Conservation (phyloP, 2,888 invertebrate genomes). For the Empis stercorea region DNA sequence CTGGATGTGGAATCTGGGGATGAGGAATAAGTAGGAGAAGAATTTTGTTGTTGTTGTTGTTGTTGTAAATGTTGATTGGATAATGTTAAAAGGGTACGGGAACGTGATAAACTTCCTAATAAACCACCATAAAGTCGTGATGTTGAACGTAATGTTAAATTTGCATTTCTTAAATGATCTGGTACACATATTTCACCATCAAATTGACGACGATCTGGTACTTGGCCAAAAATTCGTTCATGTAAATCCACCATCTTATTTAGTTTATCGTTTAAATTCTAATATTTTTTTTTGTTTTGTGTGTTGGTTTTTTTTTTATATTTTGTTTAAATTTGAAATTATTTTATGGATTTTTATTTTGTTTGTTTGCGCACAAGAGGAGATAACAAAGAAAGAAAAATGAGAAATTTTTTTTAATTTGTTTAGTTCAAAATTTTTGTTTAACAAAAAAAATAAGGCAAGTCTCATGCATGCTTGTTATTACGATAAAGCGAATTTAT, state of each 20-base stretch:
- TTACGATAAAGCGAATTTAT: no score
- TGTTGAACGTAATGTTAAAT: slow-evolving; percentile 18
- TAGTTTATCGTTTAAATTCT: slow-evolving; percentile 33
- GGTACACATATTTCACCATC: slow-evolving; percentile 31
- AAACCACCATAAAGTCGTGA: slow-evolving; percentile 30
- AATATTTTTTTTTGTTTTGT: slow-evolving; percentile 7
- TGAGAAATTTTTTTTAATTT: slow-evolving; percentile 8
- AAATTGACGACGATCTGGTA: slow-evolving; percentile 22
- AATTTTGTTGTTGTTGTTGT: no score
- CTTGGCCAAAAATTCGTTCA: slow-evolving; percentile 23
- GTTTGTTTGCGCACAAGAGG: slow-evolving; percentile 13
- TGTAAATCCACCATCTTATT: slow-evolving; percentile 21
- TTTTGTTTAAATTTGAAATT: no score
- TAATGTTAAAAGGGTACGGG: slow-evolving; percentile 42
- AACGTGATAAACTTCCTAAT: slow-evolving; percentile 43
- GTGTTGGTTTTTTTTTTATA: slow-evolving; percentile 2
- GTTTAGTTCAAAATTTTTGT: slow-evolving; percentile 1
- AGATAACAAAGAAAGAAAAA: slow-evolving; percentile 9
- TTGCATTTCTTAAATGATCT: slow-evolving; percentile 23
- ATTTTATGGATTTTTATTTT: slow-evolving; percentile 6
- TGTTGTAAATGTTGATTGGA: no score
- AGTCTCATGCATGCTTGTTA: no score
- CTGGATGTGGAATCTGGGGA: no score
- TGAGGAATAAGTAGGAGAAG: no score
- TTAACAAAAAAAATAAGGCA: no score